phyloP scores from a whole-genome alignment of 2,888 invertebrate genomes.

The Parapristionchus giblindavisi region DNA sequence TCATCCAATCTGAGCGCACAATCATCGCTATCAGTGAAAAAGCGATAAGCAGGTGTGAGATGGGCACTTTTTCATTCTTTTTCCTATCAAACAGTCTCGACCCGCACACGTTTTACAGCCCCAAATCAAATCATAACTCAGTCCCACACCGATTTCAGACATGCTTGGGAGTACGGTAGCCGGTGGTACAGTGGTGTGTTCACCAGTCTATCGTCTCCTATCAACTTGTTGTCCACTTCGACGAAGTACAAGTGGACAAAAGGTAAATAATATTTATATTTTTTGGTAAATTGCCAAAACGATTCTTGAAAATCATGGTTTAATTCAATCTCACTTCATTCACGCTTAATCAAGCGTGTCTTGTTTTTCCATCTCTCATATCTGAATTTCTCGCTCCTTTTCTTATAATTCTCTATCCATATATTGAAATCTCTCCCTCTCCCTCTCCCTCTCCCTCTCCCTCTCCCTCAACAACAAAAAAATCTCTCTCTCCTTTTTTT shows the following conservation, averaged over 20 bases:
- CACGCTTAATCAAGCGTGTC: neutral
- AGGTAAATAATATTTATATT: constrained; percentile 4
- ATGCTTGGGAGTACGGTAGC: constrained; percentile 53
- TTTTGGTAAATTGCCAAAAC: neutral
- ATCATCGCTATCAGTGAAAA: constrained; percentile 4
- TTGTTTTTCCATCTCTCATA: neutral
- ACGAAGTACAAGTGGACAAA: constrained; percentile 26
- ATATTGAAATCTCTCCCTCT: neutral
- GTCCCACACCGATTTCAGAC: constrained; percentile 17
- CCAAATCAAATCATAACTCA: neutral
- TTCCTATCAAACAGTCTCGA: constrained; percentile 11
- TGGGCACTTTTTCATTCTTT: neutral
- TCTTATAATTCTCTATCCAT: neutral
- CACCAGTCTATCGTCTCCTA: constrained; percentile 55
- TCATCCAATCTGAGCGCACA: constrained; percentile 16
- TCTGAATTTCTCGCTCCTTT: neutral
- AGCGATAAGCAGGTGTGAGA: constrained; percentile 31
- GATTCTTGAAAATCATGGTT: neutral
- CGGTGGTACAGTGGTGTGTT: constrained; percentile 53
- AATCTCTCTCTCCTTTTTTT: neutral
- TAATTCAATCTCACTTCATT: neutral
- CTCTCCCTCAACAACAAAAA: neutral
- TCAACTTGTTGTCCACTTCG: constrained; percentile 56
- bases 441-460: neutral
- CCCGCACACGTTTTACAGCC: constrained; percentile 20